A percentile compares a stretch with the other conserved stretches of the same genome.
Conservation (phyloP, 1,140 invertebrate genomes). For the Brachionus calyciflorus region DNA sequence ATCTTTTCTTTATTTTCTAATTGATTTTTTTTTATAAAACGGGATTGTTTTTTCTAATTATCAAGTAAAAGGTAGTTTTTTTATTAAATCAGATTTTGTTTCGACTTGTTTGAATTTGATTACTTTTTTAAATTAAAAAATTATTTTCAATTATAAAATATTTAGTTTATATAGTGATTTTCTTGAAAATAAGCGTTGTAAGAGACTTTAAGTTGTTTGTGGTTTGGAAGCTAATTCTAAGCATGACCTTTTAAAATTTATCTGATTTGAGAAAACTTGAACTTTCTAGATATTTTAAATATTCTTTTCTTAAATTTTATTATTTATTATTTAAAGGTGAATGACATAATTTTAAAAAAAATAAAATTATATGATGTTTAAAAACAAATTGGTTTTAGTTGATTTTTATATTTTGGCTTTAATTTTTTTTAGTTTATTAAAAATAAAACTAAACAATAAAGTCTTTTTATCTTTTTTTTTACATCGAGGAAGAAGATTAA, state of each 20-base stretch:
- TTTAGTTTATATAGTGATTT: too few relatives aligned
- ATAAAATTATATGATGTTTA: background rate
- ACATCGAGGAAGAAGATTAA: too few relatives aligned
- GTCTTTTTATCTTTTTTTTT: too few relatives aligned
- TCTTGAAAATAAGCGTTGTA: too few relatives aligned
- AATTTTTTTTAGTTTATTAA: background rate
- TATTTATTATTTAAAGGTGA: slow-evolving; percentile 23
- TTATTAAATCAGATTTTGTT: background rate
- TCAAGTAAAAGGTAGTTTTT: background rate
- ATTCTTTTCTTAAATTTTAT: background rate
- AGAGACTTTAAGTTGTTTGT: too few relatives aligned
- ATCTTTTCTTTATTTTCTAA: background rate
- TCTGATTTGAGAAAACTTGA: too few relatives aligned
- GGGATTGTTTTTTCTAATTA: background rate
- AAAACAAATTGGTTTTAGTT: background rate
- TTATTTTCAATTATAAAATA: slow-evolving; percentile 24
- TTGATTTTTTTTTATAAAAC: background rate
- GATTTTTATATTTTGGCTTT: slow-evolving; percentile 17
- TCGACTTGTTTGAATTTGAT: slow-evolving; percentile 39
- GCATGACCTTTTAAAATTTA: too few relatives aligned
- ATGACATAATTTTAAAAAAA: slow-evolving; percentile 21
- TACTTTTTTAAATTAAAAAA: background rate
- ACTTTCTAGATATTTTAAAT: background rate
- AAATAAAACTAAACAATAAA: too few relatives aligned
- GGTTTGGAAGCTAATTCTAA: too few relatives aligned